Conservation (phyloP, 2,888 invertebrate genomes). For the Drosophila birchii region DNA sequence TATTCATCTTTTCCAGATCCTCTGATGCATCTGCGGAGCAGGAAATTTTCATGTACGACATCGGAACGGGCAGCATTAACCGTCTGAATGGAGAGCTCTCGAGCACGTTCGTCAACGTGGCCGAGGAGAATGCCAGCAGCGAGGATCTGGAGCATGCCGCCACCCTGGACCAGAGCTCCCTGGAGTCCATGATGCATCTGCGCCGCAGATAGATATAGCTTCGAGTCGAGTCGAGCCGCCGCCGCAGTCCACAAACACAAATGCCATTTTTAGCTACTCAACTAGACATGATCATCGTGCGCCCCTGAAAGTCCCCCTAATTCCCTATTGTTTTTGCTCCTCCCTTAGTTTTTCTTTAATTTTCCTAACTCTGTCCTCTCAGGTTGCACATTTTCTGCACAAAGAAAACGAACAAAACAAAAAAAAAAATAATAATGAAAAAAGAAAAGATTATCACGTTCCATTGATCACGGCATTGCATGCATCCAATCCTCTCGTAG, state of each 20-base stretch:
- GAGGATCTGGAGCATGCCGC: constrained; percentile 87
- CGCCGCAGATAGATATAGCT: constrained; percentile 66
- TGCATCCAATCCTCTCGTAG: constrained; percentile 65
- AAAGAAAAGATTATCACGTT: constrained; percentile 31
- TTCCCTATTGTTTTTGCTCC: neutral
- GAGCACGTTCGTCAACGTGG: constrained; percentile 93
- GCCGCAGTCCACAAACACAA: constrained; percentile 42
- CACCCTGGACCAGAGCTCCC: constrained; percentile 81
- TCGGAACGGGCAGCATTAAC: constrained; percentile 89
- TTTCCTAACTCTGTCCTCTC: constrained; percentile 30
- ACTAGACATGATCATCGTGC: constrained; percentile 53
- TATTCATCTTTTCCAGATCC: constrained; percentile 58
- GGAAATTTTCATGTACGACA: constrained; percentile 95
- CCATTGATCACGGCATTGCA: constrained; percentile 58
- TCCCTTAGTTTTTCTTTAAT: constrained; percentile 21
- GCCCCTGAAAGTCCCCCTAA: constrained; percentile 7
- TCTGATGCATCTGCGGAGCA: constrained; percentile 85
- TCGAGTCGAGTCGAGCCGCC: constrained; percentile 28
- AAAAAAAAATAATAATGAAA: constrained; percentile 6
- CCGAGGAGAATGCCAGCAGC: constrained; percentile 91
- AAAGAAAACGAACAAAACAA: constrained; percentile 1
- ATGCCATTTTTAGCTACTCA: constrained; percentile 76
- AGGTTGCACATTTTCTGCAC: constrained; percentile 41
- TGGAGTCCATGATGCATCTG: constrained; percentile 83
- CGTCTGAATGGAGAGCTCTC: constrained; percentile 93